phyloP scores from a whole-genome alignment of 2,888 invertebrate genomes.

The Ormyrus rosae region DNA sequence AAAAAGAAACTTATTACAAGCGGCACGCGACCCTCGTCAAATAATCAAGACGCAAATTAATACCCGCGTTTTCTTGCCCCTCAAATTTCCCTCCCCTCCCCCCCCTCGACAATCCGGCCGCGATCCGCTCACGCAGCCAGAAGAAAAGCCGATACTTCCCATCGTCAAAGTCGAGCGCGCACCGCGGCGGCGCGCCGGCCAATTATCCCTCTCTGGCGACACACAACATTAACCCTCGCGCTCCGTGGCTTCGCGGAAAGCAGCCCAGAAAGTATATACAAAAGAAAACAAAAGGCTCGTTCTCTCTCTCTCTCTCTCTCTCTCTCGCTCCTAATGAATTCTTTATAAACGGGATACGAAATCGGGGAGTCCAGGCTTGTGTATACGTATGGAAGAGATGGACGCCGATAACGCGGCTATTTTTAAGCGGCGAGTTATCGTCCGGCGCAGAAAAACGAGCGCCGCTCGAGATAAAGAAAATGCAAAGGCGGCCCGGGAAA shows the following conservation, averaged over 20 bases:
- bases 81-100: no score
- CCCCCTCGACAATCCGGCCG: no score
- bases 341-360: slow-evolving; percentile 37
- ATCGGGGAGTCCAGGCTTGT: neutral
- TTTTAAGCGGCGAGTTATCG: neutral
- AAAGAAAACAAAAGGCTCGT: slow-evolving; percentile 14
- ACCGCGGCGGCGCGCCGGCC: neutral
- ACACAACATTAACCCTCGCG: neutral
- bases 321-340: slow-evolving; percentile 18
- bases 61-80: no score
- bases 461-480: slow-evolving; percentile 17
- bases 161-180: neutral
- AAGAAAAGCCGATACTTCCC: no score
- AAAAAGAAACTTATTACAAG: no score
- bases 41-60: no score
- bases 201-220: slow-evolving; percentile 16
- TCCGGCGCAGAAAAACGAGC: neutral
- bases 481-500: neutral
- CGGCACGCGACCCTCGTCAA: no score
- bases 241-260: neutral
- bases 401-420: slow-evolving; percentile 7
- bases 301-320: neutral
- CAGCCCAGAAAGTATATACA: neutral
- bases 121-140: no score
- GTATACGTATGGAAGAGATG: no score